Base-by-base conservation (phyloP, 1,140 invertebrate genomes). In the Ditylenchus dipsaci region DNA sequence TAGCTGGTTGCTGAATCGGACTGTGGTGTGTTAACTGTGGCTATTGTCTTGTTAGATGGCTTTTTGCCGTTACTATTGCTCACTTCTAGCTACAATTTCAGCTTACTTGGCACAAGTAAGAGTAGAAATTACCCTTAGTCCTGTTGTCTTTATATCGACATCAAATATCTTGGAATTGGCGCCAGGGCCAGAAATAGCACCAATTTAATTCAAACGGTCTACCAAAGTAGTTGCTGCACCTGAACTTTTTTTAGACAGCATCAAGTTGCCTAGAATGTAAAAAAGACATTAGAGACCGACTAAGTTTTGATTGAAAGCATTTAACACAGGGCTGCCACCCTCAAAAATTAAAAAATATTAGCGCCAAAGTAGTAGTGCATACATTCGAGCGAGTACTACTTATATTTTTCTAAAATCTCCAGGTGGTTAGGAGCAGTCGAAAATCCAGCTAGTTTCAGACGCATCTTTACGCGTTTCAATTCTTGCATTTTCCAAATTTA, bases 61-160 rank as follows among this genome's bases (percentile, higher is more conserved):
- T 49, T 29, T 60, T 69, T 33, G 23, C 23, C 49, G 15, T 53
- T 53, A 8, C 3, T 26, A 15, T 53, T 53, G 49, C n/a, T 21
- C n/a, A 53, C 49, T 53, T 53, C n/a, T 53, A 53, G 23, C 49
- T 53, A 53, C n/a, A 53, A 21, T 15, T 43, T 15, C 15, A n/a
- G 15, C 5, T 30, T 23, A 63, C 29, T 38, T 29, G 13, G 29
- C 13, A 30, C 33, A 43, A 63, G 19, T 11, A 13, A n/a, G n/a
- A n/a, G 29, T 27, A 27, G 13, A 63, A 19, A 70, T 26, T 57
- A 74, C 72, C 43, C 67, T 56, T 1, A 74, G 53, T n/a, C 67
- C 76, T 5, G 56, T 74, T 74, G 60, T 74, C 72, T 38, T 30
- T 63, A 26, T 74, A 72, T 15, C n/a, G 69, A 74, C 19, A 71